Conservation (phyloP, 35 echinoderm and acorn worm species). For the Holothuria glaberrima region DNA sequence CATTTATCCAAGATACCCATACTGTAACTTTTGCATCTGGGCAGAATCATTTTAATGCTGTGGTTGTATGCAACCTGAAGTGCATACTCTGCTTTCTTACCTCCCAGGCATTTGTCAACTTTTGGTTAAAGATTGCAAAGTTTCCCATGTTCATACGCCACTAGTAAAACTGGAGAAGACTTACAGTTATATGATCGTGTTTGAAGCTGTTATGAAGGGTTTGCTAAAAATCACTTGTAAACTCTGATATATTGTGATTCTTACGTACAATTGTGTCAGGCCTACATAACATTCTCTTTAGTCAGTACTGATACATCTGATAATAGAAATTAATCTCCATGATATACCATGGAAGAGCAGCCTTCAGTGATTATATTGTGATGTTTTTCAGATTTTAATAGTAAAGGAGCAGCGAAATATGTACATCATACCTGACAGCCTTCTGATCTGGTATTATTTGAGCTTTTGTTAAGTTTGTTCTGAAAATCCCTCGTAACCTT, state of each 20-base stretch:
- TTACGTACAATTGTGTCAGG: too few species aligned
- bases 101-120: too few species aligned
- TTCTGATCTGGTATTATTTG: neutral
- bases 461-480: neutral
- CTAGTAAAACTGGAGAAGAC: conserved; percentile 7
- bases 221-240: conserved; percentile 19
- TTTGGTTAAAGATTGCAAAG: neutral
- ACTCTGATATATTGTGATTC: neutral
- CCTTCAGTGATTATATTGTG: neutral
- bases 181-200: neutral
- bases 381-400: neutral
- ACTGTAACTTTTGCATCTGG: neutral
- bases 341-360: neutral
- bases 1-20: neutral
- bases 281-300: neutral
- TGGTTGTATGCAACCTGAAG: too few species aligned
- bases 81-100: too few species aligned
- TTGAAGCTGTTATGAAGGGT: neutral
- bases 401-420: neutral
- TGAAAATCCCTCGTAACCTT: neutral
- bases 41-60: too few species aligned
- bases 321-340: neutral
- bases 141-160: neutral
- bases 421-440: neutral
- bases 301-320: neutral